These are phyloP conservation scores for Ephialtes manifestator DNA, from an alignment of 2,888 invertebrate species.

Conservation along the genomic window DNA sequence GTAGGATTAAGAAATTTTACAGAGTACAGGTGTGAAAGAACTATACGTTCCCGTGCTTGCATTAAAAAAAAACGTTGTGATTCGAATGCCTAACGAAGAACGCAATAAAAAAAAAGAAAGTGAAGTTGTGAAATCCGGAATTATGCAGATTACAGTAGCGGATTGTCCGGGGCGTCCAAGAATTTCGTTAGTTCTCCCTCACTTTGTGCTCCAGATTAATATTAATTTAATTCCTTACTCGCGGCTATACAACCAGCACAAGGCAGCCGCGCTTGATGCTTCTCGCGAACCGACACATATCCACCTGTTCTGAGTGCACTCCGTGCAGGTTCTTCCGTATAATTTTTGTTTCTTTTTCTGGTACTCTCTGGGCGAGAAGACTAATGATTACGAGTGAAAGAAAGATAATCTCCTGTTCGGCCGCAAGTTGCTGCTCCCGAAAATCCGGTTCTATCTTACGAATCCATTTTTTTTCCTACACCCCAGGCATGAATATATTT, in stretches of 20 bases:
- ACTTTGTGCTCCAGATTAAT: slow-evolving; percentile 83
- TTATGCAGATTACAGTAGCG: slow-evolving; percentile 80
- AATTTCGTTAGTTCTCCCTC: slow-evolving; percentile 60
- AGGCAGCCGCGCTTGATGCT: slow-evolving; percentile 57
- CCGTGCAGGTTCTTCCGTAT: slow-evolving; percentile 69
- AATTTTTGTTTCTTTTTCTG: slow-evolving; percentile 62
- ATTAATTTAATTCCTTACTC: slow-evolving; percentile 84
- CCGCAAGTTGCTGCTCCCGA: slow-evolving; percentile 31
- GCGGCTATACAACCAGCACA: slow-evolving; percentile 78
- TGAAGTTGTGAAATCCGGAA: slow-evolving; percentile 79
- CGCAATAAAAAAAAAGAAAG: slow-evolving; percentile 57
- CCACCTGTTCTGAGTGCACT: slow-evolving; percentile 61
- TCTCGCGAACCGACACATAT: slow-evolving; percentile 28
- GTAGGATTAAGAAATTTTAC: slow-evolving; percentile 35
- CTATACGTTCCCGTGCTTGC: slow-evolving; percentile 19
- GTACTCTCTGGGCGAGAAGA: slow-evolving; percentile 69
- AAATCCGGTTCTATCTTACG: slow-evolving; percentile 61
- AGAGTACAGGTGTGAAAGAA: slow-evolving; percentile 24
- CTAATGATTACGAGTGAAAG: slow-evolving; percentile 80
- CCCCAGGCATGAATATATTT: slow-evolving; percentile 62
- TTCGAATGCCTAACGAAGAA: slow-evolving; percentile 1
- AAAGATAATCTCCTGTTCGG: slow-evolving; percentile 63
- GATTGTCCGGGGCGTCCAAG: slow-evolving; percentile 38
- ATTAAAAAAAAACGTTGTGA: background rate
- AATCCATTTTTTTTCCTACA: slow-evolving; percentile 45